Conservation (phyloP, 2,113 vertebrate genomes). For the Notarius lentiginosus region DNA sequence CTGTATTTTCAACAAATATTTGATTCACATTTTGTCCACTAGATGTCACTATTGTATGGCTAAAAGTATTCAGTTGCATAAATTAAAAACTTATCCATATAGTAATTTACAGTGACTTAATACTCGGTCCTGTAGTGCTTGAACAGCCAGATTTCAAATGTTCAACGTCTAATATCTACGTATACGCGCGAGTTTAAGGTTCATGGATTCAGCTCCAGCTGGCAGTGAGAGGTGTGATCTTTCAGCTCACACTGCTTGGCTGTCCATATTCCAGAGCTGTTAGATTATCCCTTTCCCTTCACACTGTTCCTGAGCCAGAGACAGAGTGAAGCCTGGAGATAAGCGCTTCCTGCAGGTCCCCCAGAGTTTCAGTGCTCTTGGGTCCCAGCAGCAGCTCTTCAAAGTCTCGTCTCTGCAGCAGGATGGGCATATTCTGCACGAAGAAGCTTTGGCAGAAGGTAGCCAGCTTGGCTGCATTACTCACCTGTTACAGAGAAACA, state of each 20-base stretch:
- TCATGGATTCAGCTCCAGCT: neutral
- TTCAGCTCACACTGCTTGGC: neutral
- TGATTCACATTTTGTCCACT: conserved; percentile 22
- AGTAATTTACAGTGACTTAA: neutral
- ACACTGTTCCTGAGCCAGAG: conserved; percentile 28
- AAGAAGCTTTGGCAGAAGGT: conserved; percentile 89
- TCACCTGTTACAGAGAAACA: conserved; percentile 69
- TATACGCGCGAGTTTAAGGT: no score
- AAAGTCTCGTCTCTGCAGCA: conserved; percentile 84
- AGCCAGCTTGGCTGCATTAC: conserved; percentile 78
- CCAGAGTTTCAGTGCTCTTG: conserved; percentile 45
- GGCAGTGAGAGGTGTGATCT: neutral
- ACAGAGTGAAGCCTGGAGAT: conserved; percentile 58
- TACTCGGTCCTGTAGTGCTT: neutral
- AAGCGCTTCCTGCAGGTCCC: conserved; percentile 61
- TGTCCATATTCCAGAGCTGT: neutral
- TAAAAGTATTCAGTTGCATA: neutral
- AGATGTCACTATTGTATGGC: conserved; percentile 23
- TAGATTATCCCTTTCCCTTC: conserved; percentile 8
- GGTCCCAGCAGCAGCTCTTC: conserved; percentile 79
- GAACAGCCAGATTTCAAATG: neutral
- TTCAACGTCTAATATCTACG: no score
- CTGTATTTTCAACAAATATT: no score
- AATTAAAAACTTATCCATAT: neutral
- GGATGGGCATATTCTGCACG: conserved; percentile 82